Evolutionary conservation across 2,888 invertebrate species (phyloP), one percentile per base, ranked within the genome.

Genomic region (Drosophila borborema): DNA sequence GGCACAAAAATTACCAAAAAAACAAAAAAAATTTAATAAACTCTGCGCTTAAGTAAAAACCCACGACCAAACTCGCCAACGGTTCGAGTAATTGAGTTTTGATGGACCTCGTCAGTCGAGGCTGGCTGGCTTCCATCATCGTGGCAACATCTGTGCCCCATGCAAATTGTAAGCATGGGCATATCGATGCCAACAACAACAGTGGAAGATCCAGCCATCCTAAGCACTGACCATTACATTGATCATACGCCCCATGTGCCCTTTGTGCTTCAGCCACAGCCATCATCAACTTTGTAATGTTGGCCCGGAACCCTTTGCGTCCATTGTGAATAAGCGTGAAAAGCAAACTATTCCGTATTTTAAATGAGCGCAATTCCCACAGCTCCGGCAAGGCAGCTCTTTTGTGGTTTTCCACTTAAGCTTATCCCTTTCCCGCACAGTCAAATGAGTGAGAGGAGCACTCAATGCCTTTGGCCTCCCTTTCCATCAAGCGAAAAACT

Each of bases 1-100:
- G 28, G 18, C n/a, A 60, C 67, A 36, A 20, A 14, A 8, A 18
- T 3, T 34, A n/a, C 16, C 23, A 49, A 49, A 49, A 20, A 20
- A 20, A 20, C 72, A 73, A 73, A 20, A 20, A 20, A 73, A 73
- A 73, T 63, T 64, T 74, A 74, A 74, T 74, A 74, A 70, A 70
- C 74, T 68, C 64, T 40, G 10, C 54, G 41, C 34, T 18, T 31
- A 43, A 55, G 31, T 54, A 46, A 51, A 70, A 20, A 14, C 20
- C 40, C 31, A 28, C 6, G 6, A 28, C 28, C 28, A 28, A 28
- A 28, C 28, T 6, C 28, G 28, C 28, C 28, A 28, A 6, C 28
- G 28, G 28, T 28, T 28, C 40, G 54, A 48, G 58, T 64, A 75
- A 75, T 69, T 74, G 74, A 64, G 64, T 55, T 74, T 70, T 74